Base-by-base conservation (phyloP, 2,888 invertebrate genomes). In the Coelogynopora nodosa region DNA sequence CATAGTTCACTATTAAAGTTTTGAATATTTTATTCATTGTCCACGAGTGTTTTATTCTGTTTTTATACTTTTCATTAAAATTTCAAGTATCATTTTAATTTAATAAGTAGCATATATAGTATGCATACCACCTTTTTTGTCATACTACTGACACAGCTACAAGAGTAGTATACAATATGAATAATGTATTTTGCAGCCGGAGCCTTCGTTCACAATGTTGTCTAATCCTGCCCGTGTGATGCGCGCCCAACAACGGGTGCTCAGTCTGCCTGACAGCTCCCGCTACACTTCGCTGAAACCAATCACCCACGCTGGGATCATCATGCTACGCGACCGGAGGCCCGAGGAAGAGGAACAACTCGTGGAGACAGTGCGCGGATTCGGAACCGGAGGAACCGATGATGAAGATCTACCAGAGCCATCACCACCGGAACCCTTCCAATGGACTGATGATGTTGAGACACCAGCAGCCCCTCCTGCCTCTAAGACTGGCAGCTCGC, bases 371-470 rank as follows among this genome's bases (percentile, higher is more conserved):
- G 96, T 97, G 18, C 95, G 95, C 86, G 88, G 94, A n/a, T 30
- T 80, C 80, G 94, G 87, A 0, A 94, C 88, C 87, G 87, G 93
- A n/a, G 93, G 93, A 1, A 92, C 92, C 89, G 89, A 90, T 30
- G 92, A 92, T 26, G 97, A 97, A 5, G 90, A 90, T 89, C 84
- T 85, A 30, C 67, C 84, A 90, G 98, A 98, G 92, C 97, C 98
- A 0, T 98, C 98, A 92, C 97, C 98, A 0, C 98, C 98, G 90
- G 97, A 97, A 93, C 97, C 98, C 88, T 98, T 98, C 91, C 97
- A 97, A 93, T 98, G 96, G 93, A 94, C 94, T 89, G 97, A 98
- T 92, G 92, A 92, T 85, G 88, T 84, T 27, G 49, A 84, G 18
- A 49, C 30, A 23, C 67, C 84, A 67, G 84, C 18, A 5, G 18